Evolutionary conservation across 2,797 vertebrate species (phyloP), one percentile per base, ranked within the genome.

Genomic region (Gephyroberyx darwinii): DNA sequence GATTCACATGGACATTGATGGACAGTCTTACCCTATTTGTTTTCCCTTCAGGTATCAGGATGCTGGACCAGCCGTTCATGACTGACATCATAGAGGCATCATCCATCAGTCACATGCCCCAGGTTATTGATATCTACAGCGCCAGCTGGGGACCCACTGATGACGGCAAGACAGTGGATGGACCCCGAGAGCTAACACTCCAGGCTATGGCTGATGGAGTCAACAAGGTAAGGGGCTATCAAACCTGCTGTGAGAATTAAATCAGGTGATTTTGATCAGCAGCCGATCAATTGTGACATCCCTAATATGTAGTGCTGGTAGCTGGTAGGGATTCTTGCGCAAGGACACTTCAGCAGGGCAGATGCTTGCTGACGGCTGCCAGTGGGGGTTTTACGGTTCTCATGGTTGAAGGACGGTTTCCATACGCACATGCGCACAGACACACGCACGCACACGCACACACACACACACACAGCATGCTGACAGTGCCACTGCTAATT

Each of bases 121-220:
- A 99, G 86, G 91, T 96, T 51, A 98, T 99, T 66, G 98, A 99
- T 84, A 99, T 99, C 78, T 99, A 99, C 84, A 99, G 98, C 5
- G 98, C 98, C 82, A 99, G 98, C 91, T 99, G 98, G 98, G 98
- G 98, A 26, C 98, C 98, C 4, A 99, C 98, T 0, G 98, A 99
- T 84, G 98, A 99, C 0, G 98, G 98, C 2, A 98, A 97, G 87
- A 99, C 98, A 0, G 98, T 99, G 91, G 98, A 99, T 20, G 98
- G 98, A 65, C 98, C 98, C 14, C 89, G 98, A 62, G 98, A 99
- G 87, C 93, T 99, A 57, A 99, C 98, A 0, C 93, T 99, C 48
- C 98, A 99, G 88, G 98, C 98, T 0, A 99, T 99, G 98, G 98
- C 98, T 6, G 96, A 99, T 1, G 98, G 97, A 0, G 98, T 99